Evolutionary conservation across 2,113 vertebrate species (phyloP), one percentile per base, ranked within the genome.

Genomic region (Anguilla rostrata): DNA sequence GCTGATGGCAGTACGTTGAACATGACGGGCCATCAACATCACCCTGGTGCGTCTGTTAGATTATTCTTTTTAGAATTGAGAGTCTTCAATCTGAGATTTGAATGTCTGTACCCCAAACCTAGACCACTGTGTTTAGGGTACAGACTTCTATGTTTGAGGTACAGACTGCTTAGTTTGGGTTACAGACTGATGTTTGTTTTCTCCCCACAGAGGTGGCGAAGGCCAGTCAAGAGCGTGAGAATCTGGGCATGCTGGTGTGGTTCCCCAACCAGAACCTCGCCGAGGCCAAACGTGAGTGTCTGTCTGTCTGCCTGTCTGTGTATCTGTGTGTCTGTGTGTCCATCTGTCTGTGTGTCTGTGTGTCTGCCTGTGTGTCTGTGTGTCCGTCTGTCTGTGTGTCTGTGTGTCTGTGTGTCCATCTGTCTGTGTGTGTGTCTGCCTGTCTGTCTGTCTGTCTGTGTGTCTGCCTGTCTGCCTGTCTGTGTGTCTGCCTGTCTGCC

Each of bases 171-270:
- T 6, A 9, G 49, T 56, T 4, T 26, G 41, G 75, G 29, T 26
- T 7, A 79, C 81, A 11, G 53, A 56, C 1, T 26, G 82, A 7
- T 82, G 5, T 39, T 88, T 87, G 91, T 63, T 94, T 79, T 93
- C 86, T 88, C 93, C 86, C 90, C 93, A 93, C 94, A 95, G 98
- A 98, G 82, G 94, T 97, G 26, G 95, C 97, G 85, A 95, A 95
- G 88, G 94, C 95, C 8, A 97, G 96, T 93, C 98, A 98, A 84
- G 96, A 97, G 90, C 94, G 97, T 81, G 97, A 99, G 78, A 98
- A 98, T 90, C 95, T 98, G 0, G 98, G 98, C 82, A 99, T 99
- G 98, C 89, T 99, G 93, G 98, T 99, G 79, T 99, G 98, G 98
- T 98, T 98, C 40, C 98, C 98, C 57, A 98, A 97, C 93, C 96